A percentile compares a stretch with the other conserved stretches of the same genome.
Conservation (phyloP, 2,888 invertebrate genomes). For the Parasteatoda lunata region DNA sequence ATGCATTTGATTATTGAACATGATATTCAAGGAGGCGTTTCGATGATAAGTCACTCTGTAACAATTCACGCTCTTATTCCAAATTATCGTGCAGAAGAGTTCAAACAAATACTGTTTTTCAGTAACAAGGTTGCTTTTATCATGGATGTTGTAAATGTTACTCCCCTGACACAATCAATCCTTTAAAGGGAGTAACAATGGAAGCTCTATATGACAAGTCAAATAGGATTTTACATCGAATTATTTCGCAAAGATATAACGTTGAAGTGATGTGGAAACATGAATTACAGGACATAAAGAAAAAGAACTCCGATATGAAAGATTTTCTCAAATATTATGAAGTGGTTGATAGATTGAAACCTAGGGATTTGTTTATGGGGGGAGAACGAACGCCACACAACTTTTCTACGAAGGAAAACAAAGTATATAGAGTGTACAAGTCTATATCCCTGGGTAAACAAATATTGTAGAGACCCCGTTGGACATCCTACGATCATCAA, state of each 20-base stretch:
- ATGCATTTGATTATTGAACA: no score
- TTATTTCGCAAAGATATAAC: conserved; percentile 52
- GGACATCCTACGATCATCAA: conserved; percentile 70
- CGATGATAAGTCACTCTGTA: no score
- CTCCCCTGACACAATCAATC: no score
- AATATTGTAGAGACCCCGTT: conserved; percentile 69
- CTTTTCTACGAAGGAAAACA: conserved; percentile 67
- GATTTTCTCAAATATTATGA: neutral
- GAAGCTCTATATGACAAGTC: neutral
- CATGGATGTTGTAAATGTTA: no score
- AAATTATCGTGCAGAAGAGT: no score
- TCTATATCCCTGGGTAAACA: conserved; percentile 70
- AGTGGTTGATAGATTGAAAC: neutral
- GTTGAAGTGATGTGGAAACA: conserved; percentile 70
- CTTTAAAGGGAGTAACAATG: neutral
- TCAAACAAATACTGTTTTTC: no score
- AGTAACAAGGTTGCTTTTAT: no score
- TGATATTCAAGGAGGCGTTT: no score
- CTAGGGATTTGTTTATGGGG: conserved; percentile 8
- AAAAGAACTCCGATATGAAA: conserved; percentile 12
- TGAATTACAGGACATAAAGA: conserved; percentile 55
- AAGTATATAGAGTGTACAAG: conserved; percentile 71
- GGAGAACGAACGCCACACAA: conserved; percentile 12
- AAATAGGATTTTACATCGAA: no score
- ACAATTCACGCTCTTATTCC: no score